Conservation (phyloP, 1,140 invertebrate genomes). For the Drosophila punjabiensis region DNA sequence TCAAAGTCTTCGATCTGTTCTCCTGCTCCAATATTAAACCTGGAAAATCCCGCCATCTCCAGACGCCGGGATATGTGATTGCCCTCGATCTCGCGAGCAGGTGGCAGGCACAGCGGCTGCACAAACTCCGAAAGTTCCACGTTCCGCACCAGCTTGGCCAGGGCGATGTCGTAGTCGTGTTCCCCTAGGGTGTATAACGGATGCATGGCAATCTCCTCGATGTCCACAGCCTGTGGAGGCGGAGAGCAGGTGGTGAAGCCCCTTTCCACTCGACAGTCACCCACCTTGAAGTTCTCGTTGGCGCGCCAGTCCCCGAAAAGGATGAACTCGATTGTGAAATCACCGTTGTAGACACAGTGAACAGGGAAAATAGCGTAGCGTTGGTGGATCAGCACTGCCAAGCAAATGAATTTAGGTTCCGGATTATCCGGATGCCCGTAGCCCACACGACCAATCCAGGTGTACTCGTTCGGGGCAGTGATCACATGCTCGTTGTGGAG, state of each 20-base stretch:
- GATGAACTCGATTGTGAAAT: neutral
- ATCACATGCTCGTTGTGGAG: conserved; percentile 6
- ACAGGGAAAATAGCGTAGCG: conserved; percentile 19
- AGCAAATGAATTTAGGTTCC: neutral
- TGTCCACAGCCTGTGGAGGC: neutral
- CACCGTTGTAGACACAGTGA: conserved; percentile 2
- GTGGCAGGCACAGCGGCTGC: conserved; percentile 32
- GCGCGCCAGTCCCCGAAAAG: conserved; percentile 15
- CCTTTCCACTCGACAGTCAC: neutral
- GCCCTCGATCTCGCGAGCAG: conserved; percentile 1
- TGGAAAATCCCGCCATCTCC: conserved; percentile 16
- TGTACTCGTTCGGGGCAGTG: conserved; percentile 13
- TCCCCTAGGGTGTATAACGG: conserved; percentile 1
- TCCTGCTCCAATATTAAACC: neutral
- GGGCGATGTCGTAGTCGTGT: conserved; percentile 19
- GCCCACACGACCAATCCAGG: conserved; percentile 32
- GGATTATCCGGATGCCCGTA: neutral
- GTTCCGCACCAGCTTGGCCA: conserved; percentile 12
- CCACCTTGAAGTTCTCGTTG: neutral
- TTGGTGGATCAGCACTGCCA: conserved; percentile 11
- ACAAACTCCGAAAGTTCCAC: conserved; percentile 13
- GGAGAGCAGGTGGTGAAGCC: conserved; percentile 9
- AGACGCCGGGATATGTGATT: conserved; percentile 13
- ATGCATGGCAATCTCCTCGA: conserved; percentile 32
- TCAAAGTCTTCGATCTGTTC: neutral